These are phyloP conservation scores for Globodera ellingtonae DNA, from an alignment of 1,140 invertebrate species.

Conservation along the genomic window DNA sequence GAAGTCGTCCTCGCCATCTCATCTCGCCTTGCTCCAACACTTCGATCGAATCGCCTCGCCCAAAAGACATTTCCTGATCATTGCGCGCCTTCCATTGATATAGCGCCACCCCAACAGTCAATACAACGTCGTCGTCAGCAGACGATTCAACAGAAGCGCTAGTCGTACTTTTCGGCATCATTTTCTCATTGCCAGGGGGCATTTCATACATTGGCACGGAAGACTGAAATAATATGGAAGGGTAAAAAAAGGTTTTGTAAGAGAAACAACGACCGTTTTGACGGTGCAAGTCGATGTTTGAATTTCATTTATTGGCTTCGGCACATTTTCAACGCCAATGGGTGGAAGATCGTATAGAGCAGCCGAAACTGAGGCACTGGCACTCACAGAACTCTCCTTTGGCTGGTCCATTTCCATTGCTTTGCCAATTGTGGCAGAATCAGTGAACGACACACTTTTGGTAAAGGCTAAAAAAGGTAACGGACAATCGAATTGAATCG, in stretches of 20 bases:
- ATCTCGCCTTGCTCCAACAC: constrained; percentile 75
- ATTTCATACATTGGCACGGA: constrained; percentile 23
- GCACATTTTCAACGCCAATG: constrained; percentile 4
- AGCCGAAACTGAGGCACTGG: constrained; percentile 17
- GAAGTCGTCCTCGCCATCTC: constrained; percentile 74
- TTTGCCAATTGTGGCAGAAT: constrained; percentile 28
- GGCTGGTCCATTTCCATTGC: background rate
- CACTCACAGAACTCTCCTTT: constrained; percentile 6
- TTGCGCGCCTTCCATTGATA: constrained; percentile 75
- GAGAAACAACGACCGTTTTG: background rate
- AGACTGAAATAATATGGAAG: background rate
- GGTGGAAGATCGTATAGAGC: constrained; percentile 53
- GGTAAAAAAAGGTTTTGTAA: background rate
- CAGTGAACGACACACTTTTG: constrained; percentile 20
- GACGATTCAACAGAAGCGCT: constrained; percentile 5
- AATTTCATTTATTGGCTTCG: background rate
- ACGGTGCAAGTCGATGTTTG: background rate
- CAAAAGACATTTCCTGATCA: constrained; percentile 74
- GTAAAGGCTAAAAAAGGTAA: constrained; percentile 20
- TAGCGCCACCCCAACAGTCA: constrained; percentile 68
- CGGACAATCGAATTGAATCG: background rate
- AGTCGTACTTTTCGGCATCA: background rate
- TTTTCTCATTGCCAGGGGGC: constrained; percentile 13
- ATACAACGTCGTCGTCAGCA: constrained; percentile 6
- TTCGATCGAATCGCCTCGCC: constrained; percentile 73